These are phyloP conservation scores for Chrosomus eos DNA, from an alignment of 2,797 vertebrate species.

Conservation along the genomic window DNA sequence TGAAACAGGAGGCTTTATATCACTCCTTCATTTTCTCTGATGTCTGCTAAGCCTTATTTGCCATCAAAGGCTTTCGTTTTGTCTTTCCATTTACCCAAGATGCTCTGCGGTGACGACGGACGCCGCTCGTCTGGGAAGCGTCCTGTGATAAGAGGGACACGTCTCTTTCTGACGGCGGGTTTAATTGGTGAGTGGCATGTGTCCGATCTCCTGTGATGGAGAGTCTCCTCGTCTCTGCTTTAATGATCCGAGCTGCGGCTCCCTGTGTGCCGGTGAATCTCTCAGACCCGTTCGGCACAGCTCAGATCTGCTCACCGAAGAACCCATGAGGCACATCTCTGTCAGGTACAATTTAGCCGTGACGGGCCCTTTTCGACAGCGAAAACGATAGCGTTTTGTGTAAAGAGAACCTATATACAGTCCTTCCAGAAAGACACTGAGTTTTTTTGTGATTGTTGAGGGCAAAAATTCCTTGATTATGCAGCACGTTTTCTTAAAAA, in stretches of 20 bases:
- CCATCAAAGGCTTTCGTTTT: slow-evolving; percentile 23
- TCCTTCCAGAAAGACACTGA: too few species aligned
- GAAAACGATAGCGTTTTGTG: too few species aligned
- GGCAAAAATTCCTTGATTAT: too few species aligned
- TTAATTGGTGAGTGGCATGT: slow-evolving; percentile 52
- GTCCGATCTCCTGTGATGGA: slow-evolving; percentile 46
- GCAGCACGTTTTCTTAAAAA: too few species aligned
- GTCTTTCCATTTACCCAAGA: slow-evolving; percentile 32
- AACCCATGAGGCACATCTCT: neutral
- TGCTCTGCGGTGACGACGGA: slow-evolving; percentile 2
- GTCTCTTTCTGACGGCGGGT: slow-evolving; percentile 31
- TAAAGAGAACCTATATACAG: too few species aligned
- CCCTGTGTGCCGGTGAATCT: neutral
- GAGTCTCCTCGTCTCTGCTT: slow-evolving; percentile 17
- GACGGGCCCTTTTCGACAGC: too few species aligned
- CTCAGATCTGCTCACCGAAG: neutral
- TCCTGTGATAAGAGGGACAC: slow-evolving; percentile 26
- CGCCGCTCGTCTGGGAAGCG: neutral
- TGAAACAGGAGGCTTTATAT: neutral
- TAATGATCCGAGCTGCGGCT: slow-evolving; percentile 30
- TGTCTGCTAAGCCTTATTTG: slow-evolving; percentile 19
- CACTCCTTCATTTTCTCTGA: neutral
- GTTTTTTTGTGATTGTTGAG: too few species aligned
- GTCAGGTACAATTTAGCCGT: neutral
- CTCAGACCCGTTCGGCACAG: neutral